These are phyloP conservation scores for Clarias gariepinus DNA, from an alignment of 2,113 vertebrate genomes.

Conservation along the genomic window DNA sequence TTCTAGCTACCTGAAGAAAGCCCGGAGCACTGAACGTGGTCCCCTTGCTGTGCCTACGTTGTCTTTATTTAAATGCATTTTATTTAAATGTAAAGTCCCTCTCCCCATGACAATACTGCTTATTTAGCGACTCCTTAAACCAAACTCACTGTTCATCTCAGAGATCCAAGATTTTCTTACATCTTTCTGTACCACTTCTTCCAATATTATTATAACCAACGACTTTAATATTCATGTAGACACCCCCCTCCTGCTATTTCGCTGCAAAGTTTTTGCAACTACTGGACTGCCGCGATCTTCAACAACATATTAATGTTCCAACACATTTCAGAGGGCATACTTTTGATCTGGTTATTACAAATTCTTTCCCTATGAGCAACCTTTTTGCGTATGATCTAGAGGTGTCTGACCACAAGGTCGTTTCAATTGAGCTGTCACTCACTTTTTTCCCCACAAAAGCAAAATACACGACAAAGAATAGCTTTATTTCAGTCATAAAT, in stretches of 20 bases:
- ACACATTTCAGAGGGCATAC: conserved; percentile 18
- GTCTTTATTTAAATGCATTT: conserved; percentile 5
- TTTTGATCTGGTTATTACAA: conserved; percentile 5
- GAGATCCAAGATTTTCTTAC: conserved; percentile 15
- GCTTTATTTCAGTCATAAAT: too few species aligned
- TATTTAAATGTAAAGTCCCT: conserved; percentile 39
- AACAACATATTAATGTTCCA: conserved; percentile 18
- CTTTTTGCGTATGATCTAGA: not conserved
- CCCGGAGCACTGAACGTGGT: too few species aligned
- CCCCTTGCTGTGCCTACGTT: too few species aligned
- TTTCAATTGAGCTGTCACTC: too few species aligned
- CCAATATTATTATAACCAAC: conserved; percentile 18
- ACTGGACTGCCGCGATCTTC: conserved; percentile 2
- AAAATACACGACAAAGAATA: too few species aligned
- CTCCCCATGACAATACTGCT: conserved; percentile 6
- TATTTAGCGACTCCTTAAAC: conserved; percentile 8
- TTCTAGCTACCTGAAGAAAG: too few species aligned
- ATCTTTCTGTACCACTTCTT: conserved; percentile 10
- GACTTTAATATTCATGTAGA: conserved; percentile 30
- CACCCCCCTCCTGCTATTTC: conserved; percentile 13
- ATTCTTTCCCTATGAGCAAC: not conserved
- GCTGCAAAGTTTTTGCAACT: conserved; percentile 22
- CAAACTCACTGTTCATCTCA: conserved; percentile 8
- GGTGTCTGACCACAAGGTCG: conserved; percentile 12
- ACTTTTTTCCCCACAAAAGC: too few species aligned